Evolutionary conservation across 2,113 vertebrate species (phyloP).

Genomic region (Castor canadensis): DNA sequence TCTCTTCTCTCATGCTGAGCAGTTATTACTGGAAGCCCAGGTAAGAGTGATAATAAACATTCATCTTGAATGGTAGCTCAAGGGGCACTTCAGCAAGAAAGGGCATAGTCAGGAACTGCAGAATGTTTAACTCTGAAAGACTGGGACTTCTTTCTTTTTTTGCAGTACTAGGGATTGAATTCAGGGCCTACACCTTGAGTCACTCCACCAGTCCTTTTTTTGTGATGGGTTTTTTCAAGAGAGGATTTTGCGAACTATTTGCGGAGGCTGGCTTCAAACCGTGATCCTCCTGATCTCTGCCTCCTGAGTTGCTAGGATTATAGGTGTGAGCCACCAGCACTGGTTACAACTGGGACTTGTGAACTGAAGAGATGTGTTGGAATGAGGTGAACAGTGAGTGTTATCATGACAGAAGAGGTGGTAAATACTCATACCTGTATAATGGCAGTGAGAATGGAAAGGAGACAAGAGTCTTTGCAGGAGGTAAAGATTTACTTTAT

Average conservation of each 20-base stretch:
- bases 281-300: no score
- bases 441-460: not conserved
- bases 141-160: no score
- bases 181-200: no score
- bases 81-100: not conserved
- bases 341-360: not conserved
- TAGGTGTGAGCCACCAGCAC: no score
- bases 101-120: not conserved
- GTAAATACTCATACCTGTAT: not conserved
- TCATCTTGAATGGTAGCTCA: not conserved
- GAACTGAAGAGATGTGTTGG: not conserved
- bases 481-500: not conserved
- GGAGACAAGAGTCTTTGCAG: not conserved
- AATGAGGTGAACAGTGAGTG: not conserved
- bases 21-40: conserved; percentile 49
- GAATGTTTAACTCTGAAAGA: not conserved
- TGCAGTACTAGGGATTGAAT: no score
- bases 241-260: no score
- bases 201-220: no score
- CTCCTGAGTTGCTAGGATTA: no score
- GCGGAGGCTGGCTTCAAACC: no score
- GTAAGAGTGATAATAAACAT: not conserved
- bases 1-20: not conserved
- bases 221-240: no score
- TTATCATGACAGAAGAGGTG: not conserved